Evolutionary conservation across 2,113 vertebrate genomes (phyloP).

Genomic region (Piprites chloris): DNA sequence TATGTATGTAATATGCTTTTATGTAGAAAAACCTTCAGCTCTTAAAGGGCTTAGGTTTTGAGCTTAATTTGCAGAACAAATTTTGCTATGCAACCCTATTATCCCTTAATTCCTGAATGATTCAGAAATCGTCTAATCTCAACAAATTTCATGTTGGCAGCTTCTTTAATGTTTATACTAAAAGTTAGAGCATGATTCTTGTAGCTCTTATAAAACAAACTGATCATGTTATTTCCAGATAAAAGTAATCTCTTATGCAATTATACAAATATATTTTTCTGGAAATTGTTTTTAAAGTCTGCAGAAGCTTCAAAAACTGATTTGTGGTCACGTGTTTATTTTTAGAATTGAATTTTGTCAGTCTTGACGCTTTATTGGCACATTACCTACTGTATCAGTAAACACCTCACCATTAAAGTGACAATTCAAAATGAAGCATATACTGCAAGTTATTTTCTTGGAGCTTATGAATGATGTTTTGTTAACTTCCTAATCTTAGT

Average conservation of each 20-base stretch:
- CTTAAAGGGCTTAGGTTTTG: neutral
- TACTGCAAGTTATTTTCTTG: neutral
- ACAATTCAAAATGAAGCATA: neutral
- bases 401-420: slow-evolving; percentile 4
- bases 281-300: neutral
- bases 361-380: neutral
- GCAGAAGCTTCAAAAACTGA: neutral
- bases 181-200: neutral
- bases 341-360: neutral
- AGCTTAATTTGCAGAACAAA: slow-evolving; percentile 31
- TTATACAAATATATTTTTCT: neutral
- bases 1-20: neutral
- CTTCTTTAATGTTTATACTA: neutral
- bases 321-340: neutral
- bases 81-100: slow-evolving; percentile 29
- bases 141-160: neutral
- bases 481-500: slow-evolving; percentile 4
- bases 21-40: neutral
- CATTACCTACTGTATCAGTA: neutral
- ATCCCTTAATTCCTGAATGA: slow-evolving; percentile 31
- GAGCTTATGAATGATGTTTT: slow-evolving; percentile 7
- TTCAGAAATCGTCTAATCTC: neutral
- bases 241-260: neutral
- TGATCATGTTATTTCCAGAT: neutral
- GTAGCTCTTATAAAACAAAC: neutral